These are phyloP conservation scores for Rhinatrema bivittatum DNA, from an alignment of 2,797 vertebrate species.

Conservation along the genomic window DNA sequence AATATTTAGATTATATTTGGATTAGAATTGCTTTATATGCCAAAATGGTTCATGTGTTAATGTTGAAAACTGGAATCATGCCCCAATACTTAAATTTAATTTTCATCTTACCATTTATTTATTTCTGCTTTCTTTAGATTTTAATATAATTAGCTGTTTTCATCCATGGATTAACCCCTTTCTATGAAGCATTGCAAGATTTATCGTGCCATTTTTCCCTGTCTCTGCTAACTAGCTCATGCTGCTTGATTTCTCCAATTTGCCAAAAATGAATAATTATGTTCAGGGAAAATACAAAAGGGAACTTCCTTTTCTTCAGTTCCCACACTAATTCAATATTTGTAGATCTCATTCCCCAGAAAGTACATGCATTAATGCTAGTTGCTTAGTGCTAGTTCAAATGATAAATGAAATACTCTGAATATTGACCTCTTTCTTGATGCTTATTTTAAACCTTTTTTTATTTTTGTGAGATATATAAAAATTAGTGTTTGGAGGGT, in stretches of 20 bases:
- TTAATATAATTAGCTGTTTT: slow-evolving; percentile 21
- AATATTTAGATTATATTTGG: too few species aligned
- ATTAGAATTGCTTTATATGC: too few species aligned
- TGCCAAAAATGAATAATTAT: slow-evolving; percentile 18
- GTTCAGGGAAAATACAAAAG: slow-evolving; percentile 2
- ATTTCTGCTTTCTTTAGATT: slow-evolving; percentile 32
- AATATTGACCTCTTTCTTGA: too few species aligned
- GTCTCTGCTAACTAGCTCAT: slow-evolving; percentile 15
- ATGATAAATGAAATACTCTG: too few species aligned
- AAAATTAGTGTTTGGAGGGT: too few species aligned
- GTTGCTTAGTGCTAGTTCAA: slow-evolving; percentile 1
- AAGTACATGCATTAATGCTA: slow-evolving; percentile 14
- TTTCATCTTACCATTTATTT: slow-evolving; percentile 23
- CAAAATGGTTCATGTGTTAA: too few species aligned
- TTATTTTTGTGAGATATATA: too few species aligned
- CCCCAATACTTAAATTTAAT: slow-evolving; percentile 17
- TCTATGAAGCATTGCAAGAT: too few species aligned
- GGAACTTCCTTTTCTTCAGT: background rate
- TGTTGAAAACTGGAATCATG: slow-evolving; percentile 11
- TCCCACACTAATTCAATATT: background rate
- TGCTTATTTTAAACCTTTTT: too few species aligned
- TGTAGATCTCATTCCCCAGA: slow-evolving; percentile 5
- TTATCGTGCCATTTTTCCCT: slow-evolving; percentile 29
- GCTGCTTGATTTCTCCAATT: background rate
- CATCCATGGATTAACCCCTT: too few species aligned